phyloP scores from a whole-genome alignment of 2,113 vertebrate genomes.

The Zonotrichia leucophrys region DNA sequence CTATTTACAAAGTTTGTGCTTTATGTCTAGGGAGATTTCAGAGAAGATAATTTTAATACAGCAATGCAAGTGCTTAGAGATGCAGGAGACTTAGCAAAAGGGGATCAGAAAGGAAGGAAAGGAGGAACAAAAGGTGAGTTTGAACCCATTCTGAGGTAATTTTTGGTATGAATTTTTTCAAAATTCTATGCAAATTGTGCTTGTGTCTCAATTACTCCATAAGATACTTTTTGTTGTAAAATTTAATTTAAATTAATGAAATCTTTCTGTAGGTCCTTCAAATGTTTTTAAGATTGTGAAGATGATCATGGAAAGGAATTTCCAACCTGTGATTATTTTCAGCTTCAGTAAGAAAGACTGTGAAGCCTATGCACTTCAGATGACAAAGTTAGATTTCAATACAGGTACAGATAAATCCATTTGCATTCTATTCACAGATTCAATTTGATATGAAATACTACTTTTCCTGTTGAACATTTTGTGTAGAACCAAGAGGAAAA shows the following conservation, averaged over 20 bases:
- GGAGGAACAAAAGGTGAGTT: slow-evolving; percentile 91
- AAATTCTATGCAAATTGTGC: neutral
- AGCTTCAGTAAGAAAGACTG: slow-evolving; percentile 99
- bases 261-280: slow-evolving; percentile 83
- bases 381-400: slow-evolving; percentile 97
- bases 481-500: neutral
- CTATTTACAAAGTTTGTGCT: neutral
- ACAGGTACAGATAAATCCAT: slow-evolving; percentile 76
- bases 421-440: neutral
- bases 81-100: slow-evolving; percentile 88
- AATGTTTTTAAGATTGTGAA: slow-evolving; percentile 99
- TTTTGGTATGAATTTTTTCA: neutral
- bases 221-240: neutral
- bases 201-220: neutral
- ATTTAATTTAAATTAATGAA: neutral
- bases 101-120: slow-evolving; percentile 91
- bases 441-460: neutral
- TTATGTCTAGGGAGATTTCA: slow-evolving; percentile 88
- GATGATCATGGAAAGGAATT: slow-evolving; percentile 99
- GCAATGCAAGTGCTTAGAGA: slow-evolving; percentile 98
- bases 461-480: neutral
- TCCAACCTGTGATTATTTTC: slow-evolving; percentile 98
- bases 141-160: neutral
- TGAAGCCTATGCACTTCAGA: slow-evolving; percentile 96
- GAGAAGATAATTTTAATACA: slow-evolving; percentile 98